Evolutionary conservation across 2,113 vertebrate species (phyloP).

Genomic region (Tetrao urogallus): DNA sequence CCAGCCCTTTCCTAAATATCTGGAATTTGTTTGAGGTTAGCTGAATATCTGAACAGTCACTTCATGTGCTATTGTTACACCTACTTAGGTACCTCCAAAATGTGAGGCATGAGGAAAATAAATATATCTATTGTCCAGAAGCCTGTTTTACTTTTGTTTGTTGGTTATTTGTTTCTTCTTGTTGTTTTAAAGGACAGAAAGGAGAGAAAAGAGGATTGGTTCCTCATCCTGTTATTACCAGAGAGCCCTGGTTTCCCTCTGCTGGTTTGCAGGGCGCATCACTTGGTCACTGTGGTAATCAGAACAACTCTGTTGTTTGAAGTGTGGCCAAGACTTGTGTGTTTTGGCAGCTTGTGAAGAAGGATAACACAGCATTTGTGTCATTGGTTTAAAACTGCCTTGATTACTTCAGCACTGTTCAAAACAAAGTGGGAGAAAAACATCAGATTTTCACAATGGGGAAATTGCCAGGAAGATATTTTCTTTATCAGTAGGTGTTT

Average conservation of each 20-base stretch:
- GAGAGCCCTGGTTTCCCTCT: not conserved
- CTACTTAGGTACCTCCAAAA: not conserved
- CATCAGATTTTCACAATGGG: not conserved
- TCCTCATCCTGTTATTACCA: not conserved
- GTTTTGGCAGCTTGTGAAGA: not conserved
- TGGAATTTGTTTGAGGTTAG: not conserved
- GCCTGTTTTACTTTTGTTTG: not conserved
- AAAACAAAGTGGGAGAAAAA: constrained; percentile 33
- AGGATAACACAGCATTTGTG: not conserved
- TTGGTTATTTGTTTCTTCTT: not conserved
- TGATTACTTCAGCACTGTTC: not conserved
- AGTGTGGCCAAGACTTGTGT: not conserved
- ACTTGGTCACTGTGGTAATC: not conserved
- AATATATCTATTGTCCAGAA: not conserved
- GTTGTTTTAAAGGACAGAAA: not conserved
- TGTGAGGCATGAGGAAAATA: not conserved
- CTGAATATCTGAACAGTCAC: not conserved
- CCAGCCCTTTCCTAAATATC: not conserved
- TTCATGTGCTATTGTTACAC: not conserved
- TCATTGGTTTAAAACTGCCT: not conserved
- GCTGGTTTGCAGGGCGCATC: not conserved
- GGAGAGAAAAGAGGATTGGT: not conserved
- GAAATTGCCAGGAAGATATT: not conserved
- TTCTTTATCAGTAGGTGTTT: not conserved
- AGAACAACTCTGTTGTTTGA: not conserved